Evolutionary conservation across 2,113 vertebrate genomes (phyloP).

Genomic region (Ancistrus triradiatus): DNA sequence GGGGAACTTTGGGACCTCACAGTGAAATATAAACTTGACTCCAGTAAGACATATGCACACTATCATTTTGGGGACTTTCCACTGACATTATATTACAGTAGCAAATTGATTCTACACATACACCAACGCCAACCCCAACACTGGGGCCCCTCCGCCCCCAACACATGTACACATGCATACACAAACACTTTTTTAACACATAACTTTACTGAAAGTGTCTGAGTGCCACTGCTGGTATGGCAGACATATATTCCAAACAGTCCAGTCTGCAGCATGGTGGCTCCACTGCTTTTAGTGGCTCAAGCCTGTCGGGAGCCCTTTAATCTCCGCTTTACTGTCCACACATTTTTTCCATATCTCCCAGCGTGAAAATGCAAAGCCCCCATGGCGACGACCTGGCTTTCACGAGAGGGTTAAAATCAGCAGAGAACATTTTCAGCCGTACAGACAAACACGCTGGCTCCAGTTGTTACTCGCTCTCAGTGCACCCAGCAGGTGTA

Average conservation of each 20-base stretch:
- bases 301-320: slow-evolving; percentile 57
- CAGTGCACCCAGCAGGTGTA: slow-evolving; percentile 69
- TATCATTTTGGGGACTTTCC: no score
- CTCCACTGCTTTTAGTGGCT: slow-evolving; percentile 60
- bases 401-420: slow-evolving; percentile 64
- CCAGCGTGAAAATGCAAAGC: slow-evolving; percentile 62
- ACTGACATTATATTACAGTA: no score
- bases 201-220: slow-evolving; percentile 29
- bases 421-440: slow-evolving; percentile 55
- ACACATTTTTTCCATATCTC: slow-evolving; percentile 72
- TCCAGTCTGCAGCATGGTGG: slow-evolving; percentile 52
- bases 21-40: no score
- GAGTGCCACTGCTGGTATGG: slow-evolving; percentile 5
- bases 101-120: no score
- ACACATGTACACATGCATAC: slow-evolving; percentile 32
- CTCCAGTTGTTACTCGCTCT: slow-evolving; percentile 68
- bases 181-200: slow-evolving; percentile 24
- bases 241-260: slow-evolving; percentile 50
- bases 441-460: slow-evolving; percentile 29
- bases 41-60: no score
- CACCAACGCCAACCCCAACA: no score
- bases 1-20: no score
- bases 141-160: not conserved
- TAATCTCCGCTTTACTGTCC: slow-evolving; percentile 68
- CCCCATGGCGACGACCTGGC: slow-evolving; percentile 68